Evolutionary conservation across 2,797 vertebrate species (phyloP).

Genomic region (Tangara arthus): DNA sequence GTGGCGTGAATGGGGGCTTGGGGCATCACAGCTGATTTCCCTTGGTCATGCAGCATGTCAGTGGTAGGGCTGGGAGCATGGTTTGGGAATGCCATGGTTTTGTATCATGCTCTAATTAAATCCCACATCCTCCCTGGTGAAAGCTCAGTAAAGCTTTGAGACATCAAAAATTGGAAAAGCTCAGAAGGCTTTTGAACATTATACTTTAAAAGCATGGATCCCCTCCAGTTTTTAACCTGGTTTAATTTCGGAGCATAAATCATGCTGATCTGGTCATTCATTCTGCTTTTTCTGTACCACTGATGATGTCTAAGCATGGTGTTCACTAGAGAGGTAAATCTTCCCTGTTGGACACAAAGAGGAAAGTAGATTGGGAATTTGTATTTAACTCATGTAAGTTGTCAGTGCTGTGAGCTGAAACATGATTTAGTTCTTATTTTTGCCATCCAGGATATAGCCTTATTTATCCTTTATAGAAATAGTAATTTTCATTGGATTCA

Average conservation of each 20-base stretch:
- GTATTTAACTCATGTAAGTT: background rate
- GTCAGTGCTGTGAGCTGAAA: background rate
- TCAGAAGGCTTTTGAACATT: background rate
- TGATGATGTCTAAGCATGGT: background rate
- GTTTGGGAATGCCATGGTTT: background rate
- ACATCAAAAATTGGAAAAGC: background rate
- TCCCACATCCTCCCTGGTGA: background rate
- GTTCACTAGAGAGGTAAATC: background rate
- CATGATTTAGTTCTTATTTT: constrained; percentile 6
- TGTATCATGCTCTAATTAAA: background rate
- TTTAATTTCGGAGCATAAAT: background rate
- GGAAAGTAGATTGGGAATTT: background rate
- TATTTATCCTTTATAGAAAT: background rate
- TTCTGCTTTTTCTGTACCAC: background rate
- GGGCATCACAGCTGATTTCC: background rate
- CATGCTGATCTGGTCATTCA: background rate
- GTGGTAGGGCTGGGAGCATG: background rate
- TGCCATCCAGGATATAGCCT: background rate
- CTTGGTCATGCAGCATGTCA: background rate
- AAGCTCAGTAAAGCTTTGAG: background rate
- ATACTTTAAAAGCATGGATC: background rate
- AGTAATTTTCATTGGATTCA: constrained; percentile 35
- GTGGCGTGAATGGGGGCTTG: accelerated
- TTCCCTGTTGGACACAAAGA: background rate
- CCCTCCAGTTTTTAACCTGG: background rate